Evolutionary conservation across 2,113 vertebrate genomes (phyloP).

Genomic region (Leucopsar rothschildi): DNA sequence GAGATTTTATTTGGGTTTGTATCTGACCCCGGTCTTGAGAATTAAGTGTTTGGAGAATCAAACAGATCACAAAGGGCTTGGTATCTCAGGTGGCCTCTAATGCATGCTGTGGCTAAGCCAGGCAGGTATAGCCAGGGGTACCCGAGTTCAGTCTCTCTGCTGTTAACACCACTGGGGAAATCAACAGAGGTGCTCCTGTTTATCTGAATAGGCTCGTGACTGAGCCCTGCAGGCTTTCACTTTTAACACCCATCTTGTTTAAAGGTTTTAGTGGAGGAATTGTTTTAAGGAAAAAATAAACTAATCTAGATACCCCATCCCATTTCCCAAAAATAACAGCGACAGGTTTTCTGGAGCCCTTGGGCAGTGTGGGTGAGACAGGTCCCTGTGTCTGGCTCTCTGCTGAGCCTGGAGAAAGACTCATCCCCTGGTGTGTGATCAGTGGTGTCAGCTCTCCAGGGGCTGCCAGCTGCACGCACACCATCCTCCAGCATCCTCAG

Average conservation of each 20-base stretch:
- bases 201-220: neutral
- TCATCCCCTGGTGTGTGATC: too few species aligned
- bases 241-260: neutral
- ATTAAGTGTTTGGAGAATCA: neutral
- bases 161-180: fast-evolving
- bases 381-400: neutral
- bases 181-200: neutral
- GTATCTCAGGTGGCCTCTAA: neutral
- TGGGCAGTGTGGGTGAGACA: neutral
- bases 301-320: fast-evolving
- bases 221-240: neutral
- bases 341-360: neutral
- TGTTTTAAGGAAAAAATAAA: neutral
- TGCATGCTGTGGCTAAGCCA: neutral
- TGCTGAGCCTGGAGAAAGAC: neutral
- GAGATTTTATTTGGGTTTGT: neutral
- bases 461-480: neutral
- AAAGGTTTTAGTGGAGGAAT: neutral
- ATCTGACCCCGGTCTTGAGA: neutral
- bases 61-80: neutral
- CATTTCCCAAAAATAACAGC: neutral
- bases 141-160: neutral
- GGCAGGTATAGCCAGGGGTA: neutral
- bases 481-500: neutral
- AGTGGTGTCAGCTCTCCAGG: fast-evolving